Conservation (phyloP, 2,113 vertebrate species). For the Oncorhynchus kisutch region DNA sequence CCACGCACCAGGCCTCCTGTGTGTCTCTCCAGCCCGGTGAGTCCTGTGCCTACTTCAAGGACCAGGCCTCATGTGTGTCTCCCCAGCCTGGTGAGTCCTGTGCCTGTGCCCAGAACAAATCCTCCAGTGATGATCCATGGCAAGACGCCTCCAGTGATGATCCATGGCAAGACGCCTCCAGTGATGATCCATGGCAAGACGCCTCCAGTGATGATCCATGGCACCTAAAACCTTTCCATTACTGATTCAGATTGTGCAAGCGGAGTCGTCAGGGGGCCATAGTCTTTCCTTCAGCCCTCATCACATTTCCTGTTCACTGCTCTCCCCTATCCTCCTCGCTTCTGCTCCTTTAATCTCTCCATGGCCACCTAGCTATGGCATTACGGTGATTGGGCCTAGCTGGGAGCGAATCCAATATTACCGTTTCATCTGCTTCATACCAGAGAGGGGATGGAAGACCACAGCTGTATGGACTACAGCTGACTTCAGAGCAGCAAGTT, state of each 20-base stretch:
- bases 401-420: not conserved
- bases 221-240: not conserved
- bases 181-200: too few species aligned
- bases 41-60: too few species aligned
- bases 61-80: too few species aligned
- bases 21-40: too few species aligned
- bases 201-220: too few species aligned
- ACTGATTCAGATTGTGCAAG: too few species aligned
- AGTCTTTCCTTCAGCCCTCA: constrained; percentile 52
- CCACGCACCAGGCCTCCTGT: too few species aligned
- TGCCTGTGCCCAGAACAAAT: too few species aligned
- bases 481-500: constrained; percentile 24
- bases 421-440: not conserved
- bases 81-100: too few species aligned
- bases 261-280: not conserved
- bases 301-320: constrained; percentile 21
- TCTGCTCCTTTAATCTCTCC: constrained; percentile 29
- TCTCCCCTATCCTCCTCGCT: constrained; percentile 16
- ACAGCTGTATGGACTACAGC: not conserved
- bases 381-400: not conserved
- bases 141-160: too few species aligned
- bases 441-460: not conserved
- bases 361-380: constrained; percentile 8
- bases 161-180: too few species aligned
- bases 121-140: too few species aligned